phyloP scores from a whole-genome alignment of 2,113 vertebrate genomes.

The Oophaga pumilio region DNA sequence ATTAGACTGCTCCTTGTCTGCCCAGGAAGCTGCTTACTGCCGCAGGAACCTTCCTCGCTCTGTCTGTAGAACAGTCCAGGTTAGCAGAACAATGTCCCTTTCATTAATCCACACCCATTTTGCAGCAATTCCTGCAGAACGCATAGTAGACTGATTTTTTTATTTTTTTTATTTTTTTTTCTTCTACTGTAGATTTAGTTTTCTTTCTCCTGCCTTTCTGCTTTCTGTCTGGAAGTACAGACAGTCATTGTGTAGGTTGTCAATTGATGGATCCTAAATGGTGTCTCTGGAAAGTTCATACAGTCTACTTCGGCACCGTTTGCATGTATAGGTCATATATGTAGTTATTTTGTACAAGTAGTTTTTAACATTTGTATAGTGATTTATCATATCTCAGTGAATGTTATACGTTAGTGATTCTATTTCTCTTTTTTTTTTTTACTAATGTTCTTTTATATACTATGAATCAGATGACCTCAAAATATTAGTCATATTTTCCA shows the following conservation, averaged over 20 bases:
- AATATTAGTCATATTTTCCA: conserved; percentile 34
- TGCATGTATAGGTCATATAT: background rate
- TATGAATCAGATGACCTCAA: background rate
- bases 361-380: background rate
- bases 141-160: no score
- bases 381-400: background rate
- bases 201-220: background rate
- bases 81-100: no score
- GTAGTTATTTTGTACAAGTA: background rate
- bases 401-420: background rate
- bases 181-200: background rate
- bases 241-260: background rate
- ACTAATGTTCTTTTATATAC: conserved; percentile 18
- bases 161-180: no score
- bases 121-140: no score
- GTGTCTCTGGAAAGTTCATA: background rate
- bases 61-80: no score
- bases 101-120: no score
- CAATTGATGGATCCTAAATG: background rate
- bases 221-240: background rate
- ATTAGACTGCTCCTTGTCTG: no score
- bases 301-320: background rate
- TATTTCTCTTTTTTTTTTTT: background rate
- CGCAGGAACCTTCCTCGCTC: no score
- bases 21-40: no score